Base-by-base conservation (phyloP, 2,888 invertebrate species). In the Andrena trimmerana region DNA sequence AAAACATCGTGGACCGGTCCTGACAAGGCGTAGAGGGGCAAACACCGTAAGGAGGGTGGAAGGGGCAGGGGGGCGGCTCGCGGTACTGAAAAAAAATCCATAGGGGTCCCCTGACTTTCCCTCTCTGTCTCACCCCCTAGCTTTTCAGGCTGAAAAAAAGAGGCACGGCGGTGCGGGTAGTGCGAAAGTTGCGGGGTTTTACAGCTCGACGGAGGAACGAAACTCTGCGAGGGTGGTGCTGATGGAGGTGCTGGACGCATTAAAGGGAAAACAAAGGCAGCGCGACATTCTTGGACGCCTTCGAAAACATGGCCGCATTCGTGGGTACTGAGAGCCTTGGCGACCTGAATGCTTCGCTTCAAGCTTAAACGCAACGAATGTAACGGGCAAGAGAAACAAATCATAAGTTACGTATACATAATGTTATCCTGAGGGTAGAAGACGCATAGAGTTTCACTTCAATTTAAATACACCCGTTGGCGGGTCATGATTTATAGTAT, bases 71-170 rank as follows among this genome's bases (percentile, higher is more conserved):
- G 81, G 78, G 68, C 74, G 63, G 84, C 86, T 90, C 90, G 90
- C 89, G 88, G 89, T 84, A 86, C 88, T 86, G 89, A 90, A 93
- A 93, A 92, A 92, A 93, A 93, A 93, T 93, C 93, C 91, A 93
- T 93, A 93, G 92, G 93, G 92, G 91, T 90, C 42, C 86, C 90
- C 87, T 86, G 78, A 81, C 74, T 78, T 74, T 80, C 67, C 76
- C 73, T 84, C 36, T 84, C 84, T 57, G 83, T 63, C 82, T 65
- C 73, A 4, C 79, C 65, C 67, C 27, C 50, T 42, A 24, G 63
- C 69, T 62, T 75, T 66, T 73, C 48, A 82, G 73, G 79, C 74
- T 85, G 87, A 88, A 89, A 88, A 88, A 86, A 84, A 76, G 81
- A 86, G 85, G 85, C 87, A 76, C 76, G 80, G 50, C 24, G 70